Percentiles rank a stretch among this genome's conserved stretches.
Conservation (phyloP, 2,888 invertebrate species). For the Nesidiocoris tenuis region DNA sequence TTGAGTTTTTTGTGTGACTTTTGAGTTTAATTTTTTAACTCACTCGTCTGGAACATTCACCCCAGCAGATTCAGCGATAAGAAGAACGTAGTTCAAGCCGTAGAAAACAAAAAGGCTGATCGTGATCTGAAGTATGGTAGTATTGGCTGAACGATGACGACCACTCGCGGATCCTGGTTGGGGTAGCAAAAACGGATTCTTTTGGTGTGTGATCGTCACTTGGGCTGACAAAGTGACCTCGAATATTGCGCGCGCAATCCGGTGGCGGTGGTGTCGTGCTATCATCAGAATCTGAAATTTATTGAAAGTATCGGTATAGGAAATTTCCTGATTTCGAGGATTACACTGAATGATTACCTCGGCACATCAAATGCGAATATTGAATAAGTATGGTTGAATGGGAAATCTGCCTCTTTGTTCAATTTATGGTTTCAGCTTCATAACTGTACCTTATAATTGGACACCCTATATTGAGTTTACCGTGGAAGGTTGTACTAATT, state of each 20-base stretch:
- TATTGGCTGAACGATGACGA: conserved; percentile 62
- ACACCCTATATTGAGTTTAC: too few species aligned
- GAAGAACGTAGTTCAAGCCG: conserved; percentile 70
- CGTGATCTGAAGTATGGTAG: conserved; percentile 70
- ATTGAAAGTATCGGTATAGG: too few species aligned
- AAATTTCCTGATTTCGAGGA: too few species aligned
- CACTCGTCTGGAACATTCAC: conserved; percentile 44
- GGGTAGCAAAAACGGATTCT: conserved; percentile 66
- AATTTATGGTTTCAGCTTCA: too few species aligned
- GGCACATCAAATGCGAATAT: too few species aligned
- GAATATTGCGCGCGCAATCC: conserved; percentile 81
- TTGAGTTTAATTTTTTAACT: too few species aligned
- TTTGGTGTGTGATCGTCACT: conserved; percentile 78
- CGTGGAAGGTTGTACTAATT: too few species aligned
- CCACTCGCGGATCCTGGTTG: conserved; percentile 54
- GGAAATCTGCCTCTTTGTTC: too few species aligned
- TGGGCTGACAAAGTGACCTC: conserved; percentile 81
- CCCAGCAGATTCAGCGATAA: conserved; percentile 65
- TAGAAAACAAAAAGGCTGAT: conserved; percentile 71
- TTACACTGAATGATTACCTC: too few species aligned
- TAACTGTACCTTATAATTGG: too few species aligned
- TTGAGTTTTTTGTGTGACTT: too few species aligned
- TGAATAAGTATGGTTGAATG: too few species aligned
- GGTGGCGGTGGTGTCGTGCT: conserved; percentile 71
- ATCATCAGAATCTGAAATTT: conserved; percentile 57